Evolutionary conservation across 1,140 invertebrate genomes (phyloP), one percentile per base, ranked within the genome.

Genomic region (Drosophila leontia): DNA sequence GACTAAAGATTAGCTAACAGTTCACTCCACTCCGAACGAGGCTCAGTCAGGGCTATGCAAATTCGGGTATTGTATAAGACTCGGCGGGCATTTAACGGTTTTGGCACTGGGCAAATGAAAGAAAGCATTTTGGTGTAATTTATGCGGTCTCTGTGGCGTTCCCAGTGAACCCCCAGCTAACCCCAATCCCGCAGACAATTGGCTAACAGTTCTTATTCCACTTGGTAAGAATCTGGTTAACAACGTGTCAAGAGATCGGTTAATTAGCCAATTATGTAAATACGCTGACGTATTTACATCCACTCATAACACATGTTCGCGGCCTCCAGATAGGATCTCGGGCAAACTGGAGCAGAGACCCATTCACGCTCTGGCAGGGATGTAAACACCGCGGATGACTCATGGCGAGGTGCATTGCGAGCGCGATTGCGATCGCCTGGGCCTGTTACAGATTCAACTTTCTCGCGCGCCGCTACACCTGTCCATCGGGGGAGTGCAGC

Each of bases 391-490:
- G 47, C 15, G 9, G 35, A 48, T 74, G 67, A 74, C 29, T 74
- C 68, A 74, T 17, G 12, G n/a, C 17, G n/a, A 34, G 19, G 11
- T 55, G 62, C 34, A 53, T 32, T 44, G 23, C 67, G 50, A 29
- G 50, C 29, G 17, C 34, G 13, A 37, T 37, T 15, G 34, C 42
- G 13, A 37, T 37, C 17, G 26, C 42, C 26, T n/a, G 45, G 19
- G 53, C n/a, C 37, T 72, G 69, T 71, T 72, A 74, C 55, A 72
- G 68, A 60, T 74, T 60, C 37, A 74, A 74, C 70, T 74, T 74
- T 74, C 70, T 74, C 70, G 69, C 67, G 37, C 67, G 42, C 23
- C 53, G 42, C 17, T 74, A 51, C 70, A 74, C 70, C 68, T 72
- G 70, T 15, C 68, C 8, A 19, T 34, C 41, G 17, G n/a, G 35